These are phyloP conservation scores for Chionis minor DNA, from an alignment of 2,113 vertebrate species.

Conservation along the genomic window DNA sequence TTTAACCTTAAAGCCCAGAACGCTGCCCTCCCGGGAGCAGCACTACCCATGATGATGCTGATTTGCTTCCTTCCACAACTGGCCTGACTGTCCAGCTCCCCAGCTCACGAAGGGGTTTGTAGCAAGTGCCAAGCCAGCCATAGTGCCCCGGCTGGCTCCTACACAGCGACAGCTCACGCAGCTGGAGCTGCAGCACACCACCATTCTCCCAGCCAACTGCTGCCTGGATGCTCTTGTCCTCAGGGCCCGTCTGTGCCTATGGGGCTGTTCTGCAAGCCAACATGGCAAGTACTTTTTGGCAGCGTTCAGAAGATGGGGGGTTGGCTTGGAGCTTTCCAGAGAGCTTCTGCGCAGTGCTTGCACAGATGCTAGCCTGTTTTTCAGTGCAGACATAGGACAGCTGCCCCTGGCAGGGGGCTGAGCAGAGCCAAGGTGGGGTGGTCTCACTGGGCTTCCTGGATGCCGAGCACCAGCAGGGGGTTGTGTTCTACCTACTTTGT, in stretches of 20 bases:
- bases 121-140: not conserved
- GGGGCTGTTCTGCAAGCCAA: not conserved
- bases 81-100: rapidly evolving
- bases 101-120: not conserved
- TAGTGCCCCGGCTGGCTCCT: not conserved
- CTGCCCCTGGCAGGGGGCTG: not conserved
- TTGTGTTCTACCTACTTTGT: not conserved
- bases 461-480: not conserved
- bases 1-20: not conserved
- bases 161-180: not conserved
- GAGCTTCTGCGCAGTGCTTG: not conserved
- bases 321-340: not conserved
- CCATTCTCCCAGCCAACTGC: not conserved
- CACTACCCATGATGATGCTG: not conserved
- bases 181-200: not conserved
- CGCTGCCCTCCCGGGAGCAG: not conserved
- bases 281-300: not conserved
- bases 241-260: no score
- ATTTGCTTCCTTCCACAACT: not conserved
- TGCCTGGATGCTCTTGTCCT: not conserved
- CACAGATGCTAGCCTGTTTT: not conserved
- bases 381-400: not conserved
- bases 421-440: not conserved
- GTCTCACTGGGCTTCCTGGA: not conserved
- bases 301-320: not conserved